Evolutionary conservation across 2,113 vertebrate species (phyloP).

Genomic region (Arenaria interpres): DNA sequence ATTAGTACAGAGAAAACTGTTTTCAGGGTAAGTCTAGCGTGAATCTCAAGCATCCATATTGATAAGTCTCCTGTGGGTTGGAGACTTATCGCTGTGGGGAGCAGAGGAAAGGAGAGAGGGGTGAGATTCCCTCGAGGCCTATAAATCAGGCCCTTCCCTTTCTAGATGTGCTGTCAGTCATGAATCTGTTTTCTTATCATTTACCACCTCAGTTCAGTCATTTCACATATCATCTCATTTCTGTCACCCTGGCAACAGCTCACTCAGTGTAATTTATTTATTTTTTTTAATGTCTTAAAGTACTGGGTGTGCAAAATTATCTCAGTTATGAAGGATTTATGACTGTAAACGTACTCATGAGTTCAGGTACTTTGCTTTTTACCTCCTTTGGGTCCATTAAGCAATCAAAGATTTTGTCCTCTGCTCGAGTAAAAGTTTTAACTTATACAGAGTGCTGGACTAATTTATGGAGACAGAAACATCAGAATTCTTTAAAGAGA

Average conservation of each 20-base stretch:
- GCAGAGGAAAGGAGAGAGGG: background rate
- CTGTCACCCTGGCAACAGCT: slow-evolving; percentile 23
- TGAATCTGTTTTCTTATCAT: background rate
- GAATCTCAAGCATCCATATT: background rate
- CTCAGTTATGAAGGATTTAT: background rate
- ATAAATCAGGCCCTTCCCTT: background rate
- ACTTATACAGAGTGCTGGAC: background rate
- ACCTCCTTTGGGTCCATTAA: background rate
- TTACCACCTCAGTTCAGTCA: background rate
- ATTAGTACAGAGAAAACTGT: background rate
- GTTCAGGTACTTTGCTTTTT: background rate
- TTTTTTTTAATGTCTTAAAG: background rate
- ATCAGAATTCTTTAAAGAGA: background rate
- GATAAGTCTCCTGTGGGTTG: background rate
- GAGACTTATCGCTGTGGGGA: background rate
- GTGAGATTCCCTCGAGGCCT: background rate
- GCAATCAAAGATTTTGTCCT: background rate
- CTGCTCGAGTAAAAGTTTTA: background rate
- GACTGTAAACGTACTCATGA: background rate
- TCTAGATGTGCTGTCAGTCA: background rate
- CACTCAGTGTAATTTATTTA: background rate
- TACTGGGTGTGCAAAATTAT: background rate
- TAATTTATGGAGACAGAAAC: background rate
- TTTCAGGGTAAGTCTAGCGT: background rate
- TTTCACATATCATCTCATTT: slow-evolving; percentile 19